phyloP scores from a whole-genome alignment of 2,113 vertebrate genomes.

The Nothobranchius furzeri region DNA sequence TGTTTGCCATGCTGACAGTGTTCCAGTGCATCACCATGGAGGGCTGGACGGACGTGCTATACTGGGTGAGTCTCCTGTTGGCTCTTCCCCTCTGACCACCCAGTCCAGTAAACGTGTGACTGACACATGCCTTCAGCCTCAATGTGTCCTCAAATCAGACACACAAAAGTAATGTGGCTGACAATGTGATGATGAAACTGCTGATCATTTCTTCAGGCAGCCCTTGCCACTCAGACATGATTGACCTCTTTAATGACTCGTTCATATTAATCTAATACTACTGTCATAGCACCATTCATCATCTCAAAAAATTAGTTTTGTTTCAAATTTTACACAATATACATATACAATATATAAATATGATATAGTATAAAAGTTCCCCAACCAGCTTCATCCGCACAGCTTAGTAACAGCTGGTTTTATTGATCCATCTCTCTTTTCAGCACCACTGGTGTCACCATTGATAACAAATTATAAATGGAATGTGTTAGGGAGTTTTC shows the following conservation, averaged over 20 bases:
- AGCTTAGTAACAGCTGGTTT: too few species aligned
- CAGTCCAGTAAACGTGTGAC: conserved; percentile 28
- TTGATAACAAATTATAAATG: too few species aligned
- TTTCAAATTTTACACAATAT: not conserved
- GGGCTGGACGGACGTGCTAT: conserved; percentile 98
- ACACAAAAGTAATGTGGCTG: conserved; percentile 41
- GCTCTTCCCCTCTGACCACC: conserved; percentile 20
- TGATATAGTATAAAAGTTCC: too few species aligned
- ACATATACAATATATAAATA: too few species aligned
- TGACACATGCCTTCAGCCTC: conserved; percentile 29
- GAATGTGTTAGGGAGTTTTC: too few species aligned
- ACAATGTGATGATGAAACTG: conserved; percentile 51
- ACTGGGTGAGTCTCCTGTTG: conserved; percentile 86
- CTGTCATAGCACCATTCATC: conserved; percentile 8
- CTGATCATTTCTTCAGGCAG: conserved; percentile 51
- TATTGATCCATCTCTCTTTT: too few species aligned
- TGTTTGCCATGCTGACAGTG: conserved; percentile 98
- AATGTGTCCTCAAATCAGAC: conserved; percentile 45
- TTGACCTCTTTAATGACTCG: conserved; percentile 57
- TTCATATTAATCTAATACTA: conserved; percentile 23
- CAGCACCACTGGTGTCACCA: too few species aligned
- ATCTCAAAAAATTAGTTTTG: conserved; percentile 14
- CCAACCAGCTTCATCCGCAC: too few species aligned
- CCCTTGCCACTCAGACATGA: conserved; percentile 44
- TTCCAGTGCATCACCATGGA: conserved; percentile 99